These are phyloP conservation scores for Adineta ricciae DNA, from an alignment of 2,888 invertebrate species.

Conservation along the genomic window DNA sequence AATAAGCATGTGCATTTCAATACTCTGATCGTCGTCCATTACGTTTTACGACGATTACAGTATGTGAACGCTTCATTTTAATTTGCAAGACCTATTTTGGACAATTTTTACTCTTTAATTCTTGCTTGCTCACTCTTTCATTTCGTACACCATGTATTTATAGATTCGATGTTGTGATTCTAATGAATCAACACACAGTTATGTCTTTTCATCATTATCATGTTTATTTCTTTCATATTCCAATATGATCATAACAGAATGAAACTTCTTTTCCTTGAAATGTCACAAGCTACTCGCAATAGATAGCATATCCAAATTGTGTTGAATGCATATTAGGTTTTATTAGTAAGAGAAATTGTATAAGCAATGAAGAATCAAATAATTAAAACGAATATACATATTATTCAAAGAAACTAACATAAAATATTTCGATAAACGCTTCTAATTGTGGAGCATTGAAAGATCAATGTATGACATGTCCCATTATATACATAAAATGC, in stretches of 20 bases:
- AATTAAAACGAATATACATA: too few species aligned
- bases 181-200: background rate
- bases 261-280: too few species aligned
- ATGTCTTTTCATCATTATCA: background rate
- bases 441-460: background rate
- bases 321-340: too few species aligned
- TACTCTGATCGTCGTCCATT: slow-evolving; percentile 72
- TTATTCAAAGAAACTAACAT: too few species aligned
- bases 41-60: background rate
- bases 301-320: too few species aligned
- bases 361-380: too few species aligned
- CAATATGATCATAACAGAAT: background rate
- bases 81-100: background rate
- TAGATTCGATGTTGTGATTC: background rate
- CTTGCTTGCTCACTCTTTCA: too few species aligned
- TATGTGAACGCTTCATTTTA: background rate
- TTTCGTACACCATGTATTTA: background rate
- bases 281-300: too few species aligned
- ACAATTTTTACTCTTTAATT: background rate
- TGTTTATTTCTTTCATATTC: background rate
- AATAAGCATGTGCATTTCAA: slow-evolving; percentile 84
- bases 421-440: background rate
- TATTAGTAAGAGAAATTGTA: too few species aligned
- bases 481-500: background rate
- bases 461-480: background rate